Conservation (phyloP, 1,140 invertebrate species). For the Phymorhynchus buccinoides region DNA sequence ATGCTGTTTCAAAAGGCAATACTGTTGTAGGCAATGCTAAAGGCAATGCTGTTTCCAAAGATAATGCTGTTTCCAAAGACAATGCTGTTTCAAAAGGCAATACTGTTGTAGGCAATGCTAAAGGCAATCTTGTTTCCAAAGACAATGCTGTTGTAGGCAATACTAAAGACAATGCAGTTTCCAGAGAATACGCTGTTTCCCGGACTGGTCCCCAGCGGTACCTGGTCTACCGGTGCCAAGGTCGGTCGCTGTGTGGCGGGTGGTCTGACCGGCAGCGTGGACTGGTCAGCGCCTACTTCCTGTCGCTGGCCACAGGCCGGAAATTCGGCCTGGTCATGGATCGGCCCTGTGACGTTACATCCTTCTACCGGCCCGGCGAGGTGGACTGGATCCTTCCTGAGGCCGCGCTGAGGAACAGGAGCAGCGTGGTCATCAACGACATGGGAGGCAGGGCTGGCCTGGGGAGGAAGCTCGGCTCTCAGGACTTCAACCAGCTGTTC, state of each 20-base stretch:
- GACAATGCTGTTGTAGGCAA: too few species aligned
- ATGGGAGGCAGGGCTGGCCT: not conserved
- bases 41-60: too few species aligned
- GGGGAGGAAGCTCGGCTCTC: not conserved
- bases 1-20: too few species aligned
- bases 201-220: conserved; percentile 43
- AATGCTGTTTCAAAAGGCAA: too few species aligned
- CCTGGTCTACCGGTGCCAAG: conserved; percentile 53
- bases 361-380: conserved; percentile 44
- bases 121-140: too few species aligned
- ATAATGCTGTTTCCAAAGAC: too few species aligned
- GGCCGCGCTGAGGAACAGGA: conserved; percentile 1
- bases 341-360: conserved; percentile 47
- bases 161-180: too few species aligned
- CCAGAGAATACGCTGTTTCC: too few species aligned
- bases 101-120: too few species aligned
- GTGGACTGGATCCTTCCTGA: conserved; percentile 45
- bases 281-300: conserved; percentile 46
- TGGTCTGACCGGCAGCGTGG: conserved; percentile 55
- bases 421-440: not conserved
- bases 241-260: conserved; percentile 45
- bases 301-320: conserved; percentile 44
- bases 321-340: conserved; percentile 48
- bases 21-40: too few species aligned
- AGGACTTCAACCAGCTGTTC: conserved; percentile 41